Percentiles rank a stretch among this genome's conserved stretches.
These are phyloP conservation scores for Microctenopoma stevenorrisi DNA, from an alignment of 2,797 vertebrate genomes.

Conservation along the genomic window DNA sequence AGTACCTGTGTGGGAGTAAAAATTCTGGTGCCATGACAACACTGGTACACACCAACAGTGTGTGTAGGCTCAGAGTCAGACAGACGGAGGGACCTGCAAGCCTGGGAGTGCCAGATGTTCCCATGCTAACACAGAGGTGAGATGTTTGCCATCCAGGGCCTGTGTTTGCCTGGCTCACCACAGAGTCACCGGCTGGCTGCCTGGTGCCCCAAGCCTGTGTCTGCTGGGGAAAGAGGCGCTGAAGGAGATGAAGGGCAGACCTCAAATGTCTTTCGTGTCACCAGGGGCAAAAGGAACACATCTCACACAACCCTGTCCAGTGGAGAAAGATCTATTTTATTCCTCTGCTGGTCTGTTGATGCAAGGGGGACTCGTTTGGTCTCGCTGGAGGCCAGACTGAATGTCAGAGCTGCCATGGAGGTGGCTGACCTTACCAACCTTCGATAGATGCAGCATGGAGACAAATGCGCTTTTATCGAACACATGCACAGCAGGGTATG, in stretches of 20 bases:
- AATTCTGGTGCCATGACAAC: constrained; percentile 63
- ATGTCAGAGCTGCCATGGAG: constrained; percentile 73
- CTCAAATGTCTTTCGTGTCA: constrained; percentile 60
- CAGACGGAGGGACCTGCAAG: constrained; percentile 54
- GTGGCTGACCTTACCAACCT: constrained; percentile 70
- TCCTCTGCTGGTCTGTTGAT: constrained; percentile 51
- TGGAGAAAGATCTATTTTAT: constrained; percentile 60
- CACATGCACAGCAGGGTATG: constrained; percentile 40
- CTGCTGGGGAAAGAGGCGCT: constrained; percentile 48
- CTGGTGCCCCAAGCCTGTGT: constrained; percentile 37
- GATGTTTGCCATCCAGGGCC: constrained; percentile 75
- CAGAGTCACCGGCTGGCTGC: constrained; percentile 59
- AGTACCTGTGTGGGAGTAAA: constrained; percentile 57
- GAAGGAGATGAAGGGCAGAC: constrained; percentile 56
- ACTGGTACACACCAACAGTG: constrained; percentile 43
- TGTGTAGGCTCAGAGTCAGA: constrained; percentile 59
- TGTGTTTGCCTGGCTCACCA: constrained; percentile 73
- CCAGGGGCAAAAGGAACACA: constrained; percentile 53
- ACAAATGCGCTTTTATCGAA: constrained; percentile 57
- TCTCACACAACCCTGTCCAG: constrained; percentile 48
- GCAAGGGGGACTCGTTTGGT: constrained; percentile 47
- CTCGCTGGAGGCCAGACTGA: constrained; percentile 65
- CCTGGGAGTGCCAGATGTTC: constrained; percentile 76
- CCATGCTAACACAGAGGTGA: constrained; percentile 80
- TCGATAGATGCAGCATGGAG: constrained; percentile 49